A percentile compares a stretch with the other conserved stretches of the same genome.
These are phyloP conservation scores for Anagrus nilaparvatae DNA, from an alignment of 1,140 invertebrate genomes.

Conservation along the genomic window DNA sequence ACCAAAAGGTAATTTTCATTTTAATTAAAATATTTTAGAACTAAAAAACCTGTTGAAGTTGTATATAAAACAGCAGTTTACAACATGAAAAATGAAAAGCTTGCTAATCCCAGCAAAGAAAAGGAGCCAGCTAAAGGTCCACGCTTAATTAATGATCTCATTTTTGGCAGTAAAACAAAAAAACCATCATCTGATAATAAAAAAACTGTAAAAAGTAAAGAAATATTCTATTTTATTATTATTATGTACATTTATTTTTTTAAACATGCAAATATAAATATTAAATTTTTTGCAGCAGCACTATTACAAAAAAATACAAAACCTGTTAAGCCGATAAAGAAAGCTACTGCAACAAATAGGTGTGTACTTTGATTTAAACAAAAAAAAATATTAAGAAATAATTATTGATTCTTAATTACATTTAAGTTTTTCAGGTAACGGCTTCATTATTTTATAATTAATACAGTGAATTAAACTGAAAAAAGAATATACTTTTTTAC, in stretches of 20 bases:
- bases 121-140: constrained; percentile 22
- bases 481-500: too few species aligned
- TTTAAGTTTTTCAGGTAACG: constrained; percentile 10
- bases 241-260: constrained; percentile 10
- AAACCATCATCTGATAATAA: constrained; percentile 20
- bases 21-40: constrained; percentile 18
- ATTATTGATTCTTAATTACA: neutral
- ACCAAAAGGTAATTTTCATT: constrained; percentile 2
- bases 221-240: constrained; percentile 6
- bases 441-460: too few species aligned
- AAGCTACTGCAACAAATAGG: constrained; percentile 8
- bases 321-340: constrained; percentile 15
- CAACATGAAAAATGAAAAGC: constrained; percentile 34
- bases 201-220: constrained; percentile 18
- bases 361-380: too few species aligned
- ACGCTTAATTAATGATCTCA: constrained; percentile 28
- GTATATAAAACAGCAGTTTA: constrained; percentile 32
- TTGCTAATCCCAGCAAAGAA: constrained; percentile 22
- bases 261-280: constrained; percentile 4
- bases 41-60: constrained; percentile 30
- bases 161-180: constrained; percentile 28
- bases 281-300: constrained; percentile 13
- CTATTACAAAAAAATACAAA: constrained; percentile 14
- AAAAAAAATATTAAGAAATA: neutral
- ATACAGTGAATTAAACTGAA: too few species aligned